A percentile compares a stretch with the other conserved stretches of the same genome.
Conservation (phyloP, 2,113 vertebrate species). For the Percina caprodes region DNA sequence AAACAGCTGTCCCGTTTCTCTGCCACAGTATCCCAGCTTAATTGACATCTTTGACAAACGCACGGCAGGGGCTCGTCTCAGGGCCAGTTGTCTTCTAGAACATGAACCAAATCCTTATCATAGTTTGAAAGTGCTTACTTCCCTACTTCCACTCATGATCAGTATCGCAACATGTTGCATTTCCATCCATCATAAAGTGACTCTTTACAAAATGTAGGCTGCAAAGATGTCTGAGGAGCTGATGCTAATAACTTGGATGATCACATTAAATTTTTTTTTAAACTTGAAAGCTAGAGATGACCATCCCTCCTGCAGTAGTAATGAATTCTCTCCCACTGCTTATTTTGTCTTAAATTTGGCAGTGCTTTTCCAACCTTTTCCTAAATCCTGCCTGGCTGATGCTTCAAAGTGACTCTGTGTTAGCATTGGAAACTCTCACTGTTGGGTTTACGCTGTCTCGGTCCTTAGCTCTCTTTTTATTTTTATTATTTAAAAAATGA, state of each 20-base stretch:
- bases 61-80: constrained; percentile 40
- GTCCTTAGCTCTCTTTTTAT: neutral
- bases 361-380: constrained; percentile 38
- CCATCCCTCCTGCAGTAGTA: constrained; percentile 41
- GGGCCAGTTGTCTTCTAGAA: constrained; percentile 9
- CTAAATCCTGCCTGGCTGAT: constrained; percentile 13
- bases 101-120: neutral
- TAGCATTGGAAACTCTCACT: neutral
- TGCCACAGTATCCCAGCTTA: constrained; percentile 28
- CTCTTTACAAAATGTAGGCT: constrained; percentile 19
- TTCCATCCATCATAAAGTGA: constrained; percentile 17
- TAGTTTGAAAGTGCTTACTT: neutral
- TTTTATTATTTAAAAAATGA: too few relatives aligned
- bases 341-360: constrained; percentile 4
- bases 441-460: neutral
- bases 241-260: constrained; percentile 18
- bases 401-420: neutral
- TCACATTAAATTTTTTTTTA: constrained; percentile 60
- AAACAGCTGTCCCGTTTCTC: constrained; percentile 17
- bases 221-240: constrained; percentile 1
- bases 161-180: constrained; percentile 10
- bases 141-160: neutral
- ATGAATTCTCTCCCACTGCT: constrained; percentile 36
- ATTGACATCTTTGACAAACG: constrained; percentile 56
- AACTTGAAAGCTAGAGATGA: constrained; percentile 56